Evolutionary conservation across 1,140 invertebrate genomes (phyloP), one percentile per base, ranked within the genome.

Genomic region (Pteromalus puparum): DNA sequence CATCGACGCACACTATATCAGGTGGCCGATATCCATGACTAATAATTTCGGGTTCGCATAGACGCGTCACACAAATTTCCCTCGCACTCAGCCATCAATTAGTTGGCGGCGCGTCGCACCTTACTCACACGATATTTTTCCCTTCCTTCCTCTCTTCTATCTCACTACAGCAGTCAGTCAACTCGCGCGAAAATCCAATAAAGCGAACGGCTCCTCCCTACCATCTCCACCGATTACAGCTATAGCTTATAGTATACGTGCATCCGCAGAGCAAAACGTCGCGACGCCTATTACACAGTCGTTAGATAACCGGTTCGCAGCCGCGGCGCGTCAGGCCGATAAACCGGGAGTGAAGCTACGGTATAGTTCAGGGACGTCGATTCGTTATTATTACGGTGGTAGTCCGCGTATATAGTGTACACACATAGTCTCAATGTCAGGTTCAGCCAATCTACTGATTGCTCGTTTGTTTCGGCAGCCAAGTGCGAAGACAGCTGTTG

Each of bases 251-350:
- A 15, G 18, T 18, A 15, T 53, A 53, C 48, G 13, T n/a, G 18
- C 53, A 61, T 21, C 53, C 53, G 53, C 53, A 6, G 53, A 61
- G 53, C 53, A 61, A 61, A 26, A 70, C 24, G 67, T 30, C 67
- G 26, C 67, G 67, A 5, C 67, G 24, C 24, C 28, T 70, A 70
- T 70, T 70, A 70, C 67, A 70, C 67, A 70, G 67, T 70, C 67
- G 67, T 70, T 70, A 70, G 67, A 70, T 70, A 70, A 70, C 67
- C 26, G 67, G 67, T 30, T 70, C 67, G 67, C 61, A 18, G 15
- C 13, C 67, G 67, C n/a, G n/a, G 21, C 26, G 24, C 12, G 67
- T 70, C 67, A 12, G 26, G 67, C 67, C 67, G 67, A 70, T 70
- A 70, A 70, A 70, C 67, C 67, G 67, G 26, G 26, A 28, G 26